Evolutionary conservation across 1,140 invertebrate species (phyloP).

Genomic region (Scaptomyza graminum): DNA sequence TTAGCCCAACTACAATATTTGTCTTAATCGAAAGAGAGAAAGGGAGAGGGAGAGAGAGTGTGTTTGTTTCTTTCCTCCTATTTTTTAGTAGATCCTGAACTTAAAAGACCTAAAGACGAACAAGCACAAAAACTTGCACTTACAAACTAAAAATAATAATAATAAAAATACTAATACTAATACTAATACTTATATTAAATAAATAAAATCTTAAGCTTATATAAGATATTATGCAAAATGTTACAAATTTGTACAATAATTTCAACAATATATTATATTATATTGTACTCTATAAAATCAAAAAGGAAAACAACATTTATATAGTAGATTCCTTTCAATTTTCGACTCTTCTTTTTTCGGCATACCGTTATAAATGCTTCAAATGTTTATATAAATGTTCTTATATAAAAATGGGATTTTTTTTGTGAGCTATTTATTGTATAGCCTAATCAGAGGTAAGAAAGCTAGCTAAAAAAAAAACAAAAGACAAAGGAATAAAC

Average conservation of each 20-base stretch:
- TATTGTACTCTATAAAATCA: slow-evolving; percentile 30
- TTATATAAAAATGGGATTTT: slow-evolving; percentile 31
- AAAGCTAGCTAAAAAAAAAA: slow-evolving; percentile 14
- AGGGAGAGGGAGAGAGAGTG: slow-evolving; percentile 7
- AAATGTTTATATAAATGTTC: slow-evolving; percentile 35
- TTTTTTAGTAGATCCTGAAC: slow-evolving; percentile 24
- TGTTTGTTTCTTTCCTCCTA: slow-evolving; percentile 25
- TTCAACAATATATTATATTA: slow-evolving; percentile 41
- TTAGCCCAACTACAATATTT: slow-evolving; percentile 31
- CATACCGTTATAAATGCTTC: slow-evolving; percentile 37
- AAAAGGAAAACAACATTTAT: slow-evolving; percentile 19
- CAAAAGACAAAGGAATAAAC: background rate
- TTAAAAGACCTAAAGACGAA: slow-evolving; percentile 30
- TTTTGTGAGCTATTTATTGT: slow-evolving; percentile 47
- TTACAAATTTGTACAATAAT: slow-evolving; percentile 73
- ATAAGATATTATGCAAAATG: slow-evolving; percentile 44
- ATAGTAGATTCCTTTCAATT: slow-evolving; percentile 40
- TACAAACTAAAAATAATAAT: slow-evolving; percentile 27
- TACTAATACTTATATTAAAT: background rate
- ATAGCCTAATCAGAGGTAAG: slow-evolving; percentile 41
- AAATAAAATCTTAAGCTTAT: slow-evolving; percentile 26
- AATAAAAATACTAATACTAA: too few relatives aligned
- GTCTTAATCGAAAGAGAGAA: slow-evolving; percentile 37
- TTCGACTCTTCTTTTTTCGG: slow-evolving; percentile 38
- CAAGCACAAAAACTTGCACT: slow-evolving; percentile 66